Conservation (phyloP, 2,113 vertebrate species). For the Leptosomus discolor region DNA sequence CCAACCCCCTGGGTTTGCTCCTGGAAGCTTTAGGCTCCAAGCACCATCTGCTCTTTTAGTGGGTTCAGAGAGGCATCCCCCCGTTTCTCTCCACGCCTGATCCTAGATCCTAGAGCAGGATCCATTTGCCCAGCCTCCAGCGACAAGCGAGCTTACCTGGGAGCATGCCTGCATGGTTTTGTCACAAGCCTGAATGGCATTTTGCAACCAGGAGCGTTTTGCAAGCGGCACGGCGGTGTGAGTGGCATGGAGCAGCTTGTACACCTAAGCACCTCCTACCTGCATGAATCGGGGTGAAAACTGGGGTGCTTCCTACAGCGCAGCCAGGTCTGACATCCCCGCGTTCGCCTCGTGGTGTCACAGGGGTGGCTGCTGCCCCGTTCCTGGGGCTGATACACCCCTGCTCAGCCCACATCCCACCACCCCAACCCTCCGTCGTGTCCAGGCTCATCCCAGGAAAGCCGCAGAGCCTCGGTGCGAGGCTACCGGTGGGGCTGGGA, state of each 20-base stretch:
- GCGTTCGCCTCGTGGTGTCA: rapidly evolving
- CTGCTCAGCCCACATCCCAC: rapidly evolving
- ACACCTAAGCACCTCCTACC: neutral
- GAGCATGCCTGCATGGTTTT: neutral
- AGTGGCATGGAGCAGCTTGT: neutral
- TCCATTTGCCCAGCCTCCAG: rapidly evolving
- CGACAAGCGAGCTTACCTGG: rapidly evolving
- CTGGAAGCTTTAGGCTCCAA: neutral
- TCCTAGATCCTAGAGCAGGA: neutral
- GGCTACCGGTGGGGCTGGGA: neutral
- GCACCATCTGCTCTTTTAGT: rapidly evolving
- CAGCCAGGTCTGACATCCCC: neutral
- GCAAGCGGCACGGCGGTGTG: neutral
- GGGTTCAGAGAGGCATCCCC: neutral
- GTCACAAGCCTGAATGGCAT: neutral
- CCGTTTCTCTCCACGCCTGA: rapidly evolving
- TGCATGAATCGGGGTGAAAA: neutral
- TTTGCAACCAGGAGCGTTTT: rapidly evolving
- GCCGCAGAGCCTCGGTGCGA: rapidly evolving
- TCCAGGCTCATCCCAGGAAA: neutral
- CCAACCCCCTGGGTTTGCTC: neutral
- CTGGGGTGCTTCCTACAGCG: rapidly evolving
- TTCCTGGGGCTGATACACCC: too few species aligned
- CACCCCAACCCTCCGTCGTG: rapidly evolving
- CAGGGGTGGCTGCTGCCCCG: neutral